Conservation (phyloP, 1,140 invertebrate genomes). For the Zaprionus ghesquierei region DNA sequence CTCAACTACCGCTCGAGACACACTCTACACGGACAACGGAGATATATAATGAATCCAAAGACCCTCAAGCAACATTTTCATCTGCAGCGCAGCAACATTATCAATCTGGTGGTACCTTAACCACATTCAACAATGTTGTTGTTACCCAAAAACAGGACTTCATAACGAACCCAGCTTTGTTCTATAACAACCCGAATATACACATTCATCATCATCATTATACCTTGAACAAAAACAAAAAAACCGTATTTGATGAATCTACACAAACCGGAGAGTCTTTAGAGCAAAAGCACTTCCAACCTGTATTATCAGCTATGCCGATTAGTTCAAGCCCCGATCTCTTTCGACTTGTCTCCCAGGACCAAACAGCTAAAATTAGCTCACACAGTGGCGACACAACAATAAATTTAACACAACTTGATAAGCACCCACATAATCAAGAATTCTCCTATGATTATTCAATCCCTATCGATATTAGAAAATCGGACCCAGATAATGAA, state of each 20-base stretch:
- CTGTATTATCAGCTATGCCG: neutral
- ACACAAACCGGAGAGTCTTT: neutral
- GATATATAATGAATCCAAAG: neutral
- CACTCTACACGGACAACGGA: neutral
- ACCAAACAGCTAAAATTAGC: neutral
- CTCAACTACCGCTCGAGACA: neutral
- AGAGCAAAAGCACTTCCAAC: neutral
- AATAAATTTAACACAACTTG: neutral
- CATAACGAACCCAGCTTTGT: neutral
- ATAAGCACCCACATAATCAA: neutral
- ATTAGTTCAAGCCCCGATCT: neutral
- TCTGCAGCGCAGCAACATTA: neutral
- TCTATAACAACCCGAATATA: neutral
- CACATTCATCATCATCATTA: constrained; percentile 24
- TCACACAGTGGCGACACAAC: neutral
- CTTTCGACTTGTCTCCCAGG: neutral
- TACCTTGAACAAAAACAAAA: neutral
- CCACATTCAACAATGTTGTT: constrained; percentile 1
- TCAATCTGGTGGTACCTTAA: neutral
- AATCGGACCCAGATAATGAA: neutral
- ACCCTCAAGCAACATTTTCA: neutral
- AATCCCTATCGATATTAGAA: neutral
- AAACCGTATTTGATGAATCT: neutral
- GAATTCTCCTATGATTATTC: neutral
- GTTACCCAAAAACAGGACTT: neutral